These are phyloP conservation scores for Aporrectodea caliginosa DNA, from an alignment of 1,140 invertebrate genomes.

Conservation along the genomic window DNA sequence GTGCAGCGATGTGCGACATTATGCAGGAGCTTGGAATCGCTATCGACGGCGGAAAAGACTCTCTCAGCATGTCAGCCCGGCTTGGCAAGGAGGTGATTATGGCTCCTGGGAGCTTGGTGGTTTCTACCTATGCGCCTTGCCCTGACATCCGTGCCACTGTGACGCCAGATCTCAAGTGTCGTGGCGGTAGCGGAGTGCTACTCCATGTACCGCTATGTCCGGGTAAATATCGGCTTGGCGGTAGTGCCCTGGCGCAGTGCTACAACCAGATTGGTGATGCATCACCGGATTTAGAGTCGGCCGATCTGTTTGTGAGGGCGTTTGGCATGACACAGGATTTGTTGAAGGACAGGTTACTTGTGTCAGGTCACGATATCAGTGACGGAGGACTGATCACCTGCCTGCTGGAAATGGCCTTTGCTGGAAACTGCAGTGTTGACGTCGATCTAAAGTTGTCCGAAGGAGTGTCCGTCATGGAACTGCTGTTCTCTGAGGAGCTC, in stretches of 20 bases:
- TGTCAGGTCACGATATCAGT: constrained; percentile 92
- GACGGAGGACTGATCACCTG: constrained; percentile 90
- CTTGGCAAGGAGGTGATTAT: constrained; percentile 71
- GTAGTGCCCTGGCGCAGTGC: constrained; percentile 85
- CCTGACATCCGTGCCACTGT: constrained; percentile 73
- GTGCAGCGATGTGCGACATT: constrained; percentile 77
- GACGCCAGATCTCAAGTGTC: constrained; percentile 83
- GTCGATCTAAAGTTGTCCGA: constrained; percentile 58
- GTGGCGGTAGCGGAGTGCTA: constrained; percentile 60
- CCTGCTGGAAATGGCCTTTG: constrained; percentile 91
- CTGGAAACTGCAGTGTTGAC: constrained; percentile 76
- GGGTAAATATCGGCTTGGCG: constrained; percentile 71
- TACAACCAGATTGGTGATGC: constrained; percentile 78
- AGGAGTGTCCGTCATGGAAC: constrained; percentile 58
- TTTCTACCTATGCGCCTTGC: constrained; percentile 91
- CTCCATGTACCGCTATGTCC: constrained; percentile 69
- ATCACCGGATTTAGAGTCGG: constrained; percentile 74
- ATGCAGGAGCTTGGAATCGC: constrained; percentile 86
- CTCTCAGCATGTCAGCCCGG: constrained; percentile 91
- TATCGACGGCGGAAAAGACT: constrained; percentile 96
- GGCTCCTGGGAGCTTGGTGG: constrained; percentile 84
- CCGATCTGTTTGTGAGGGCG: constrained; percentile 64
- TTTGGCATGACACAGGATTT: constrained; percentile 80
- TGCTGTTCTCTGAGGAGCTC: constrained; percentile 85
- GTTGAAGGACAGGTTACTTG: constrained; percentile 66